Evolutionary conservation across 2,797 vertebrate genomes (phyloP).

Genomic region (Lacerta agilis): DNA sequence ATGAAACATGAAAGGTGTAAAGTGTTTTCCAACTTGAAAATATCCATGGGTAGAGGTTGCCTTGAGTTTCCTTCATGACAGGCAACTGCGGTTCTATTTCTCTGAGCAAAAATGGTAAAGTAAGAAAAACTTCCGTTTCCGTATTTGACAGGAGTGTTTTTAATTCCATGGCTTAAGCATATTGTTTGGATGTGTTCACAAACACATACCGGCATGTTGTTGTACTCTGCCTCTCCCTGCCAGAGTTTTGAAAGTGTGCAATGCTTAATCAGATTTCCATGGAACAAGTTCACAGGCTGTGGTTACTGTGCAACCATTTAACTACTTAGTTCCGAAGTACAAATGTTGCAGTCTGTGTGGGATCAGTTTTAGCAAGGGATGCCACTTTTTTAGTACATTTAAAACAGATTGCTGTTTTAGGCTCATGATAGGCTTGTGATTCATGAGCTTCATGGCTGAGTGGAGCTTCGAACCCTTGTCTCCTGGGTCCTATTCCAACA

Average conservation of each 20-base stretch:
- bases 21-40: background rate
- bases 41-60: background rate
- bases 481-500: too few relatives aligned
- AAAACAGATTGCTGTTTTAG: background rate
- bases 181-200: background rate
- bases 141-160: background rate
- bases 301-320: background rate
- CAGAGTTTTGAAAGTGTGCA: conserved; percentile 4
- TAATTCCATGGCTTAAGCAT: background rate
- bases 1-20: background rate
- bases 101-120: background rate
- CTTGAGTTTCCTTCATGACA: background rate
- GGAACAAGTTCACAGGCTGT: background rate
- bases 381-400: background rate
- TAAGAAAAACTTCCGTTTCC: background rate
- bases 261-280: conserved; percentile 17
- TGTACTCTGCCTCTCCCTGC: conserved; percentile 10
- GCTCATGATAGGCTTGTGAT: too few relatives aligned
- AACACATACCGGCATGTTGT: background rate
- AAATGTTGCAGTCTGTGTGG: background rate
- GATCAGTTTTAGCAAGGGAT: background rate
- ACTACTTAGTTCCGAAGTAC: background rate
- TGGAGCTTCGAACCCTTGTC: too few relatives aligned
- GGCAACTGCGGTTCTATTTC: background rate
- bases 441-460: too few relatives aligned